Evolutionary conservation across 1,140 invertebrate genomes (phyloP).

Genomic region (Drosophila asahinai): DNA sequence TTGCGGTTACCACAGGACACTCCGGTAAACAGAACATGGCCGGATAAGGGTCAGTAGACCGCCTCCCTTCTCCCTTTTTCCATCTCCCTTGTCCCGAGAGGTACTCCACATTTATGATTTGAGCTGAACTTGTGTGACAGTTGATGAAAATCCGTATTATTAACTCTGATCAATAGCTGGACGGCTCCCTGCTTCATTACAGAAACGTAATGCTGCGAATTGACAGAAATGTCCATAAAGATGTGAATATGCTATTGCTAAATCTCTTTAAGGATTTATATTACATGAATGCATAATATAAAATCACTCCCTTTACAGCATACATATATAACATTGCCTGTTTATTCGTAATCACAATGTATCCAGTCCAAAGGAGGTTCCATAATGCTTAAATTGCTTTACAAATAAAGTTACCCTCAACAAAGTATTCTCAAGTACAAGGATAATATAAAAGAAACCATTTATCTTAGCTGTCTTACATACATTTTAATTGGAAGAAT

Average conservation of each 20-base stretch:
- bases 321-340: background rate
- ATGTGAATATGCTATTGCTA: background rate
- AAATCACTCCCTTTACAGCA: background rate
- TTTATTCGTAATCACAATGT: background rate
- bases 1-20: conserved; percentile 51
- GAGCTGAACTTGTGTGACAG: conserved; percentile 1
- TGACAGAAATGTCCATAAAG: background rate
- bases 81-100: background rate
- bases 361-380: background rate
- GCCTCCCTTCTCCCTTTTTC: background rate
- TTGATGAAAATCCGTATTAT: conserved; percentile 15
- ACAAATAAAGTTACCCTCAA: background rate
- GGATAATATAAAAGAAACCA: background rate
- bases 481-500: background rate
- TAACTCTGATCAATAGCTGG: conserved; percentile 31
- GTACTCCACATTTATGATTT: conserved; percentile 31
- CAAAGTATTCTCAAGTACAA: background rate
- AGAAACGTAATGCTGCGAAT: conserved; percentile 8
- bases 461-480: too few relatives aligned
- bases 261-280: background rate
- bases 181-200: background rate
- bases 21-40: conserved; percentile 49
- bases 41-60: conserved; percentile 15
- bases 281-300: background rate
- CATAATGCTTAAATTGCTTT: background rate